Base-by-base conservation (phyloP, 2,888 invertebrate species). In the Julus scanicus region DNA sequence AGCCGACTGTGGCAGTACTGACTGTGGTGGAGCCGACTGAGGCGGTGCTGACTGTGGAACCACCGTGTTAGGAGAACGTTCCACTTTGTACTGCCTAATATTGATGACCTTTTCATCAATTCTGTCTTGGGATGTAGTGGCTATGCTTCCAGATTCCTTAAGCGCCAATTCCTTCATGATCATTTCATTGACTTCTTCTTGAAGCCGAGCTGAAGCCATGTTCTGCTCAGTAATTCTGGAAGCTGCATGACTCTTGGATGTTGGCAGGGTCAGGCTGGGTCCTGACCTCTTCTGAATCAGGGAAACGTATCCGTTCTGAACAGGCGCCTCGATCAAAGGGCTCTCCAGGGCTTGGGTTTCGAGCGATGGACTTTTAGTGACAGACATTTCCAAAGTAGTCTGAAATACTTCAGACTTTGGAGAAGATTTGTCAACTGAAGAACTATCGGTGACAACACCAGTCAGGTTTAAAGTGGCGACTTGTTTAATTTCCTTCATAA, bases 101-200 rank as follows among this genome's bases (percentile, higher is more conserved):
- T 48, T 84, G n/a, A 89, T 89, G 90, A 92, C 92, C 91, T 93
- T 92, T 86, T 92, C 92, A 90, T 93, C 93, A 48, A 93, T 93
- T 87, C 93, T 92, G 89, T 94, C 94, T 91, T 93, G 93, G n/a
- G 94, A 94, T 48, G 93, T 93, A 29, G 94, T 94, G 90, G 92
- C 92, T 89, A 94, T 94, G 90, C 92, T 93, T 15, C 94, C 94
- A 89, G 94, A 94, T 90, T 94, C 95, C 90, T 95, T 94, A 90
- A 97, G 94, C 91, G 96, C 97, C 91, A 95, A 94, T 92, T 98
- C 98, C 90, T 97, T 94, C 91, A 96, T 95, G 88, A 95, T 95
- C 89, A 96, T 96, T 93, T 96, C 96, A 91, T 95, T 95, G 91
- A 98, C 97, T 94, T 98, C 97, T 91, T 95, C 94, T 93, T 97